Percentiles rank a stretch among this genome's conserved stretches.
Evolutionary conservation across 2,113 vertebrate species (phyloP).

Genomic region (Microtus oregoni): DNA sequence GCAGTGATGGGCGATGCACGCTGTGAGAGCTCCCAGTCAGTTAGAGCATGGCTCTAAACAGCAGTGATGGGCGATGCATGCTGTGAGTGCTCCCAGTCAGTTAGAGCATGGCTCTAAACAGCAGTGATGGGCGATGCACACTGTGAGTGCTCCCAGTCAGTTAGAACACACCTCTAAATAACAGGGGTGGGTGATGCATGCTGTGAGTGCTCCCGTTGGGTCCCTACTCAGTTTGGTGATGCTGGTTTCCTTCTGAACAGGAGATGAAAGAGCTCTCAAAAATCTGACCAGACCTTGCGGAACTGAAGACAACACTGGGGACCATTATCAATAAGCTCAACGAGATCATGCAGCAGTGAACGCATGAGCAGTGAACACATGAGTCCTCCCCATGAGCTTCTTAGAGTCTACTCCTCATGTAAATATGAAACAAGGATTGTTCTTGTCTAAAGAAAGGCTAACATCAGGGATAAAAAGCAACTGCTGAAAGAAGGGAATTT

Average conservation of each 20-base stretch:
- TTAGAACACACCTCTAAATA: not conserved
- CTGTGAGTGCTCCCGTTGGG: not conserved
- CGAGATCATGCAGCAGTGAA: too few relatives aligned
- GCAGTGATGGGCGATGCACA: not conserved
- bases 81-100: not conserved
- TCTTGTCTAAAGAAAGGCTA: not conserved
- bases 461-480: constrained; percentile 34
- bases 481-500: not conserved
- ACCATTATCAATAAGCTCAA: not conserved
- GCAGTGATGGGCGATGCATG: not conserved
- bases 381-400: not conserved
- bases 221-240: not conserved
- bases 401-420: not conserved
- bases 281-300: not conserved
- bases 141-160: not conserved
- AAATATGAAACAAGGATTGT: not conserved
- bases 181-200: not conserved
- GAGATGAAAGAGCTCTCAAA: constrained; percentile 11
- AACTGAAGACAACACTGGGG: not conserved
- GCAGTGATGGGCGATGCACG: too few relatives aligned
- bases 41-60: not conserved
- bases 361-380: too few relatives aligned
- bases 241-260: not conserved
- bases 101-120: not conserved
- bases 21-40: too few relatives aligned